Base-by-base conservation (phyloP, 2,113 vertebrate genomes). In the Thermophis baileyi region DNA sequence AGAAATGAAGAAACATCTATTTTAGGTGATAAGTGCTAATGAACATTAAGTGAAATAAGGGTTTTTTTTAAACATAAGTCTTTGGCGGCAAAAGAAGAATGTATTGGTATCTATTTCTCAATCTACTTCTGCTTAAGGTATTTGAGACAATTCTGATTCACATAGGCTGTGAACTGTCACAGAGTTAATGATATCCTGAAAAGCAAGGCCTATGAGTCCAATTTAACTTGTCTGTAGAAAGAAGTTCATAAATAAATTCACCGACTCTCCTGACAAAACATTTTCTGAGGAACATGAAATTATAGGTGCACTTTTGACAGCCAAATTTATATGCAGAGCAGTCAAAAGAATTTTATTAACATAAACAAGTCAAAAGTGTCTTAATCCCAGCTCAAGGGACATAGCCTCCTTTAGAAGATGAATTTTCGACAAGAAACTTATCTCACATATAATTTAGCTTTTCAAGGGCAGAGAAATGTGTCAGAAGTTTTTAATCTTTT, bases 221-320 rank as follows among this genome's bases (percentile, higher is more conserved):
- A 95, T 96, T 96, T 96, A 96, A 96, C 91, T 94, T 91, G 93
- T 96, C 96, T 91, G n/a, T 93, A 88, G 87, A 97, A 97, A 95
- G 93, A 95, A 95, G 94, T 94, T 96, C 93, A 96, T 96, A 96
- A 96, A 96, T 96, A 97, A 97, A 96, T 93, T 93, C 91, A 94
- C 91, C 94, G 85, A 90, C 90, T 96, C 92, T 94, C 92, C 94
- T 97, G 96, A 97, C 95, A 97, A 97, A 97, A 95, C 91, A 95
- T 95, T 97, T 97, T 95, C 93, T 95, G 30, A 96, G 95, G 97
- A 96, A 96, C 90, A 94, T 95, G 94, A 96, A 96, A 97, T 96
- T 97, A 95, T 95, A 96, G 94, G 35, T 95, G 44, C 92, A 90
- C 55, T n/a, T 40, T 89, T 97, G 97, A 92, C 96, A 96, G 95